Percentiles rank a stretch among this genome's conserved stretches.
These are phyloP conservation scores for Eristalis tenax DNA, from an alignment of 2,888 invertebrate genomes.

Conservation along the genomic window DNA sequence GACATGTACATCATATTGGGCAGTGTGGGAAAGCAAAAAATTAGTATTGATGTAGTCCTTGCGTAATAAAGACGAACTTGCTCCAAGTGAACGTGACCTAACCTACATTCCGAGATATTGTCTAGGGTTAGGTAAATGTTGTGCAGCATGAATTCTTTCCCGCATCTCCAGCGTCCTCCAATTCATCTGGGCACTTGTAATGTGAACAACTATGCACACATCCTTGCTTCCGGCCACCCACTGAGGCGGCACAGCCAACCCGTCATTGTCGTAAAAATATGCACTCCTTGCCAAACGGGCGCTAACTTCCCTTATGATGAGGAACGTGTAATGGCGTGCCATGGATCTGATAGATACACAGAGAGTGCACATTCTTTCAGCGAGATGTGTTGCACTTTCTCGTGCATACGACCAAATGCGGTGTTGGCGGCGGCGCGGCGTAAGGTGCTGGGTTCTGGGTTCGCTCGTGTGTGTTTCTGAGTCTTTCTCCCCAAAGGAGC, in stretches of 20 bases:
- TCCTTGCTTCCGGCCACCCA: background rate
- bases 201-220: background rate
- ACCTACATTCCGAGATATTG: slow-evolving; percentile 63
- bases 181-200: background rate
- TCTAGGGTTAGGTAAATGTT: slow-evolving; percentile 46
- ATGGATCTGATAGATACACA: slow-evolving; percentile 30
- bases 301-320: slow-evolving; percentile 60
- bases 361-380: slow-evolving; percentile 24
- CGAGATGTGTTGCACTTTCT: slow-evolving; percentile 61
- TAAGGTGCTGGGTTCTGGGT: background rate
- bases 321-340: slow-evolving; percentile 53
- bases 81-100: slow-evolving; percentile 56
- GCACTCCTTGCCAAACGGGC: slow-evolving; percentile 63
- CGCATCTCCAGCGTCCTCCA: background rate
- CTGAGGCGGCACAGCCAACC: slow-evolving; percentile 4
- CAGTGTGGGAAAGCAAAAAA: slow-evolving; percentile 23
- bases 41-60: slow-evolving; percentile 71
- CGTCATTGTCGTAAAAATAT: slow-evolving; percentile 65
- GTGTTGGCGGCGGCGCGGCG: background rate
- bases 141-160: background rate
- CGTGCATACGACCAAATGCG: slow-evolving; percentile 9
- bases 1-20: slow-evolving; percentile 39
- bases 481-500: slow-evolving; percentile 32
- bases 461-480: background rate
- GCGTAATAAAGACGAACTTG: slow-evolving; percentile 62